Evolutionary conservation across 2,888 invertebrate genomes (phyloP).

Genomic region (Drosophila birchii): DNA sequence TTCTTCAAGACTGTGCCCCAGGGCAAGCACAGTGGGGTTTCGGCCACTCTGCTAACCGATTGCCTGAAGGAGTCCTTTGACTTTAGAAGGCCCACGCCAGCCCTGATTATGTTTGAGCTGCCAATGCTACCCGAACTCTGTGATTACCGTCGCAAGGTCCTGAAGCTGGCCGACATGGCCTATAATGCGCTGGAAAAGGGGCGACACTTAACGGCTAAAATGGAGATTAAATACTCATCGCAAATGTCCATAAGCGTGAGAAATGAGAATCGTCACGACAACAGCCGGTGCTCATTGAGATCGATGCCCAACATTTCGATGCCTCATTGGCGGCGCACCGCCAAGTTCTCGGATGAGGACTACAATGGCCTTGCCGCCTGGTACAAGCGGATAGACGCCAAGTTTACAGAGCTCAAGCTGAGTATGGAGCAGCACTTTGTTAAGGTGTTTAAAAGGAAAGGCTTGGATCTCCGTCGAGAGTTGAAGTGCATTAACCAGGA

Average conservation of each 20-base stretch:
- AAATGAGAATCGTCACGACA: background rate
- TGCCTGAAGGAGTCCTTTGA: conserved; percentile 71
- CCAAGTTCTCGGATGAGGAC: conserved; percentile 49
- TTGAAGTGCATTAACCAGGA: conserved; percentile 38
- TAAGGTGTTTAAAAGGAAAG: conserved; percentile 50
- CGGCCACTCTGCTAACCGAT: conserved; percentile 60
- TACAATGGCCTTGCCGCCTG: conserved; percentile 60
- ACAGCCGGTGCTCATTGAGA: background rate
- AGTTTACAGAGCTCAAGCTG: conserved; percentile 47
- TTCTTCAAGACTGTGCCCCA: conserved; percentile 60
- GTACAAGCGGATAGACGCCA: conserved; percentile 68
- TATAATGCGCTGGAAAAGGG: conserved; percentile 29
- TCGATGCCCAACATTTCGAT: conserved; percentile 5
- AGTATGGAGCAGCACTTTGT: conserved; percentile 62
- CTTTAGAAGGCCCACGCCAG: conserved; percentile 32
- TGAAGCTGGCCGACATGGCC: conserved; percentile 62
- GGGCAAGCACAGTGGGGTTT: conserved; percentile 34
- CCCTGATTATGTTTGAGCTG: conserved; percentile 67
- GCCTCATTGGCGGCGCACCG: conserved; percentile 1
- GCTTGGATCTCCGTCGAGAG: conserved; percentile 52
- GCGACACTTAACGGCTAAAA: background rate
- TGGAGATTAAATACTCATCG: background rate
- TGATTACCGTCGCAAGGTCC: conserved; percentile 55
- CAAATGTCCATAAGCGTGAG: background rate
- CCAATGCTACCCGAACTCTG: conserved; percentile 42